Evolutionary conservation across 2,888 invertebrate genomes (phyloP).

Genomic region (Coremacera marginata): DNA sequence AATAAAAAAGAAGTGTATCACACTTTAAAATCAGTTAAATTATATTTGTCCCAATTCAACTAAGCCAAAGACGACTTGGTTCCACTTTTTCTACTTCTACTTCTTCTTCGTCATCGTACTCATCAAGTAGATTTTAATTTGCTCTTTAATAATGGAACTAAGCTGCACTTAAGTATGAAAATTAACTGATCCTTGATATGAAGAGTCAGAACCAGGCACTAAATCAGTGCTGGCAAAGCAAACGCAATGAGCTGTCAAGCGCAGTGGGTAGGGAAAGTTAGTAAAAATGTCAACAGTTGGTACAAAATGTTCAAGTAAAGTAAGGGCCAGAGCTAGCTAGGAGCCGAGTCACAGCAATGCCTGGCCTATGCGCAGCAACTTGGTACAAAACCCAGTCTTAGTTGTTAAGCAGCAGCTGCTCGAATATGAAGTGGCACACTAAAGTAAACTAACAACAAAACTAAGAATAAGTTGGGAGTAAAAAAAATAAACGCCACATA

Average conservation of each 20-base stretch:
- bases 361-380: background rate
- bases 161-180: constrained; percentile 36
- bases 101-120: background rate
- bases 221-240: no score
- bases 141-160: constrained; percentile 37
- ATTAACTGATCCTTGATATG: constrained; percentile 36
- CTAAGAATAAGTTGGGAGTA: background rate
- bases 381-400: background rate
- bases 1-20: background rate
- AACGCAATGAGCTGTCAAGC: background rate
- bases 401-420: background rate
- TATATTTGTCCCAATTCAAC: background rate
- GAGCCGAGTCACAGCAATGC: background rate
- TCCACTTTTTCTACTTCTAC: background rate
- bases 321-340: background rate
- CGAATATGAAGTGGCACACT: background rate
- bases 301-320: background rate
- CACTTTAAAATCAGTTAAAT: constrained; percentile 16
- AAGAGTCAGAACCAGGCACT: background rate
- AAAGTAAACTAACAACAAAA: background rate
- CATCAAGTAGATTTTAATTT: constrained; percentile 32
- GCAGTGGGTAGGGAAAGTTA: background rate
- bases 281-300: background rate
- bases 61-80: background rate
- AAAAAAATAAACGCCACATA: background rate